Conservation (phyloP, 2,113 vertebrate genomes). For the Megalops atlanticus region DNA sequence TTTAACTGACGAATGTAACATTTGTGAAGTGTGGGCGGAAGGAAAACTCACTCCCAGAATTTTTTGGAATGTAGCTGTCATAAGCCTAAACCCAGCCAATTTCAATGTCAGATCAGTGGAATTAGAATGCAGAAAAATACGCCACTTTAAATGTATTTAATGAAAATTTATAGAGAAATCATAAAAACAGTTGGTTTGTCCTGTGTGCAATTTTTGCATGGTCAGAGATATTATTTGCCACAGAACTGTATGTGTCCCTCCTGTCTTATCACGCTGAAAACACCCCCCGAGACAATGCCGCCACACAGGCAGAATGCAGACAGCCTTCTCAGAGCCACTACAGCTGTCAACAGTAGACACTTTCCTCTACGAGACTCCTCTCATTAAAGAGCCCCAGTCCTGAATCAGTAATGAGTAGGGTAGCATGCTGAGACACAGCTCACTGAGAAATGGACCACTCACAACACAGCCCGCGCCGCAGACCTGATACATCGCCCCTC, state of each 20-base stretch:
- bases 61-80: no score
- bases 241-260: not conserved
- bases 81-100: no score
- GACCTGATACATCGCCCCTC: no score
- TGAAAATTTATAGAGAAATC: not conserved
- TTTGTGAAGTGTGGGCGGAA: no score
- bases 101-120: no score
- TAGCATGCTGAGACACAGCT: not conserved
- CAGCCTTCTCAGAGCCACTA: not conserved
- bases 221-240: not conserved
- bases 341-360: not conserved
- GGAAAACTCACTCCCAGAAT: no score
- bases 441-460: not conserved
- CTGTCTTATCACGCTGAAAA: not conserved
- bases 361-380: not conserved
- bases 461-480: no score
- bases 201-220: not conserved
- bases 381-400: not conserved
- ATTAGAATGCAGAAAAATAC: not conserved
- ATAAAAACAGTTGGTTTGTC: not conserved
- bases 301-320: not conserved
- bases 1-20: no score
- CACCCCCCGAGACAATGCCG: not conserved
- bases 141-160: not conserved
- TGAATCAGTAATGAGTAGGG: not conserved